Base-by-base conservation (phyloP, 2,888 invertebrate genomes). In the Nasonia oneida region DNA sequence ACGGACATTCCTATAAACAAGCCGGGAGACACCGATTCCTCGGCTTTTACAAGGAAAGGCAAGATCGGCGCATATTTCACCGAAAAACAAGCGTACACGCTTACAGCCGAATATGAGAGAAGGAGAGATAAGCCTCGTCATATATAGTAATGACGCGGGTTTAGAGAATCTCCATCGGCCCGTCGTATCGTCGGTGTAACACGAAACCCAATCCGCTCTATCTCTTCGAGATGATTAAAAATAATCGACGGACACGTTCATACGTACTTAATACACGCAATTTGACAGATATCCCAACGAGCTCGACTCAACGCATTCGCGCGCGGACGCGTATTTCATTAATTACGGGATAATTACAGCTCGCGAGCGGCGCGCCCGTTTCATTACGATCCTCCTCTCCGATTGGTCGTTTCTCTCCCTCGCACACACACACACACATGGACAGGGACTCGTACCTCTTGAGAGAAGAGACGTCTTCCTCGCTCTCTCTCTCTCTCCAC, bases 331-430 rank as follows among this genome's bases (percentile, higher is more conserved):
- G 50, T 75, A 80, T 85, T 85, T 85, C 85, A 85, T 85, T 85
- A 85, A 85, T 85, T 85, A 85, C 82, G 53, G 81, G 74, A 80
- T 83, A 86, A 86, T 86, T 86, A 83, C 83, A 81, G 83, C 5
- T 76, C 71, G 80, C 50, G 76, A 64, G 76, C 70, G 50, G 15
- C 50, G 33, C 50, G 42, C 33, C 33, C 76, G 76, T 83, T 86
- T 75, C 86, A 86, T 86, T 86, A 83, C 80, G 74, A 80, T 86
- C 83, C 5, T 37, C 61, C 33, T 8, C n/a, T 33, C 5, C 73
- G 81, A 83, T 83, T 75, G 77, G 70, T 29, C 73, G 39, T 29
- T 12, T 33, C 37, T 18, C 74, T 42, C 15, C 29, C 33, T 23
- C 47, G 15, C 29, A 14, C 3, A 39, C n/a, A 61, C n/a, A 61